phyloP scores from a whole-genome alignment of 64 coral and sea anemone species.

The Actinia equina region DNA sequence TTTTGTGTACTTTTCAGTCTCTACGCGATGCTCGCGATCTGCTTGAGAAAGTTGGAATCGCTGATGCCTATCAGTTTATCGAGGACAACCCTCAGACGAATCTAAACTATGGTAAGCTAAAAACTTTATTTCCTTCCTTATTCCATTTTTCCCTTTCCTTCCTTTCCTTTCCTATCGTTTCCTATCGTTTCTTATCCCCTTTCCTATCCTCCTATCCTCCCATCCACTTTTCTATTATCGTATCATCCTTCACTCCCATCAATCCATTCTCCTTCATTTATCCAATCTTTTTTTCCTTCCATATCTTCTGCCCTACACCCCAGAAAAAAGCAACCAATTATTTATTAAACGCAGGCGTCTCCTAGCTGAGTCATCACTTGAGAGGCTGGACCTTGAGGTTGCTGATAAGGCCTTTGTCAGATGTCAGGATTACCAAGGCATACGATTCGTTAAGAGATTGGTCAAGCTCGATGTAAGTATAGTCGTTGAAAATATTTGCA shows the following conservation, averaged over 20 bases:
- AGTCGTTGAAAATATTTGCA: too few species aligned
- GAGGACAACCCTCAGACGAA: slow-evolving; percentile 92
- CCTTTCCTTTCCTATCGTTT: too few species aligned
- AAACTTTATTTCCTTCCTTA: too few species aligned
- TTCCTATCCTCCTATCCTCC: too few species aligned
- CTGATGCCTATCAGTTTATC: slow-evolving; percentile 94
- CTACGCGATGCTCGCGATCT: slow-evolving; percentile 89
- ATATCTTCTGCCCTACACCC: too few species aligned
- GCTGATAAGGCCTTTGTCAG: slow-evolving; percentile 94
- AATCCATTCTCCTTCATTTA: too few species aligned
- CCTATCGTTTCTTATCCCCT: too few species aligned
- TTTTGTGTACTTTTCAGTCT: slow-evolving; percentile 45
- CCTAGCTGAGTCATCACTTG: slow-evolving; percentile 84
- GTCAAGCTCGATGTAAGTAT: slow-evolving; percentile 61
- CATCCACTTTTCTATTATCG: too few species aligned
- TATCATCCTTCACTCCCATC: too few species aligned
- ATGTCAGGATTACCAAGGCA: slow-evolving; percentile 97
- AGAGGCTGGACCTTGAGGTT: slow-evolving; percentile 88
- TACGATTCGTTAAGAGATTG: slow-evolving; percentile 91
- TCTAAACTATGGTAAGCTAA: slow-evolving; percentile 77
- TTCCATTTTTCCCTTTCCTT: too few species aligned
- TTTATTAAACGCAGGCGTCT: slow-evolving; percentile 60
- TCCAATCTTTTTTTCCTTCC: too few species aligned
- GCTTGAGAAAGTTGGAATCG: slow-evolving; percentile 93
- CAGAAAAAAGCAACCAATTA: too few species aligned